Conservation (phyloP, 2,888 invertebrate species). For the Palloptera scutellata region DNA sequence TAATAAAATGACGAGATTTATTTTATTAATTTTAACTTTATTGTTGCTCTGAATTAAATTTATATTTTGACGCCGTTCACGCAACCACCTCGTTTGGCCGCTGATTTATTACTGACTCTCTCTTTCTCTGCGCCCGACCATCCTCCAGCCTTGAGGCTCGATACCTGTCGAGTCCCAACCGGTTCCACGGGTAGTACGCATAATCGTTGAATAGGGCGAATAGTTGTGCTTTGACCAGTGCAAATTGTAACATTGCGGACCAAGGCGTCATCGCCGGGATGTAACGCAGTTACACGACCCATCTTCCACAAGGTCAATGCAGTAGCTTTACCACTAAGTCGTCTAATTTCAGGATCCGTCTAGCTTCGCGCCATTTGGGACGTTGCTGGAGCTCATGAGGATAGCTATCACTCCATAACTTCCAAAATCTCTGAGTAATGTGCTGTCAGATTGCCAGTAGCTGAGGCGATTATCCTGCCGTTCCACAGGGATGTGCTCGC, state of each 20-base stretch:
- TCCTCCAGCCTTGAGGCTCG: slow-evolving; percentile 28
- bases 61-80: no score
- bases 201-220: slow-evolving; percentile 13
- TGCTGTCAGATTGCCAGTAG: slow-evolving; percentile 27
- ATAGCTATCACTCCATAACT: slow-evolving; percentile 35
- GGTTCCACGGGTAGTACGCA: slow-evolving; percentile 20
- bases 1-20: no score
- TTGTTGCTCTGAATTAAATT: no score
- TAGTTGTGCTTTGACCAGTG: slow-evolving; percentile 9
- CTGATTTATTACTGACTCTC: no score
- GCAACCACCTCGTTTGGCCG: no score
- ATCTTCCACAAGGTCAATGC: no score
- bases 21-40: no score
- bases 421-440: slow-evolving; percentile 26
- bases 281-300: no score
- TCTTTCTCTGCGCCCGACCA: slow-evolving; percentile 17
- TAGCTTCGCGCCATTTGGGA: slow-evolving; percentile 33
- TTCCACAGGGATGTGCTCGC: slow-evolving; percentile 24
- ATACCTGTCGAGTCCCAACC: slow-evolving; percentile 1
- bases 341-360: slow-evolving; percentile 31
- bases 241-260: slow-evolving; percentile 18
- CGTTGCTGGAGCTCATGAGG: slow-evolving; percentile 32
- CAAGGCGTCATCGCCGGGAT: slow-evolving; percentile 15
- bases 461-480: slow-evolving; percentile 13
- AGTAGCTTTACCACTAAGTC: slow-evolving; percentile 16